Conservation (phyloP, 2,797 vertebrate species). For the Alcedo atthis region DNA sequence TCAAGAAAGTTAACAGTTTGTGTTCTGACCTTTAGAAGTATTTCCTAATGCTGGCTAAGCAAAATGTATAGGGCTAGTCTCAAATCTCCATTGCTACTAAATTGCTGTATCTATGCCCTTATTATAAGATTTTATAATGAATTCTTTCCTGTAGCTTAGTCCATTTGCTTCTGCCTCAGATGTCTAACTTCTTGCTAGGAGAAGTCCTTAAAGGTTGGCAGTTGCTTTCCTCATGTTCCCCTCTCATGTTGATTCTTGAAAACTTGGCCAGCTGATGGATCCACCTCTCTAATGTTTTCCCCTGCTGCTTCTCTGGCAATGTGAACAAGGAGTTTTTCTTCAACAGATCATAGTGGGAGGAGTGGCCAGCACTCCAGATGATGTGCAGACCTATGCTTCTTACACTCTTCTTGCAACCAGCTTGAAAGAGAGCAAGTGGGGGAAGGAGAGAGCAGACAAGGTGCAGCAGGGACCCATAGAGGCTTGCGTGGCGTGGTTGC, state of each 20-base stretch:
- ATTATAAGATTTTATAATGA: background rate
- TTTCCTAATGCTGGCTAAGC: background rate
- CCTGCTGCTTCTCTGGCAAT: background rate
- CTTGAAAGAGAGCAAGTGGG: slow-evolving; percentile 66
- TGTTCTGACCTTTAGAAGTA: background rate
- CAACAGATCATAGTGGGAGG: slow-evolving; percentile 92
- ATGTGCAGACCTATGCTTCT: slow-evolving; percentile 89
- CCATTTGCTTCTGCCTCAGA: background rate
- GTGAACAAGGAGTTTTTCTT: slow-evolving; percentile 38
- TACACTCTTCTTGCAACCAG: slow-evolving; percentile 91
- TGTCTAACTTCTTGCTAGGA: background rate
- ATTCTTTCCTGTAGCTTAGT: background rate
- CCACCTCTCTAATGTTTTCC: background rate
- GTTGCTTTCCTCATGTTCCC: background rate
- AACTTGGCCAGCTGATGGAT: background rate
- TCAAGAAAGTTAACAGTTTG: background rate
- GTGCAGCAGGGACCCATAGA: slow-evolving; percentile 83
- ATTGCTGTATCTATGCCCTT: background rate
- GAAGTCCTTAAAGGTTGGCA: background rate
- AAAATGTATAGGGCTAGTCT: background rate
- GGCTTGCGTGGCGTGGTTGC: slow-evolving; percentile 90
- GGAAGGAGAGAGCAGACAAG: slow-evolving; percentile 50
- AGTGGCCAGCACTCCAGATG: slow-evolving; percentile 88
- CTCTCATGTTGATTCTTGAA: background rate
- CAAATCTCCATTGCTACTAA: background rate